Evolutionary conservation across 2,113 vertebrate species (phyloP), one percentile per base, ranked within the genome.

Genomic region (Verasper variegatus): DNA sequence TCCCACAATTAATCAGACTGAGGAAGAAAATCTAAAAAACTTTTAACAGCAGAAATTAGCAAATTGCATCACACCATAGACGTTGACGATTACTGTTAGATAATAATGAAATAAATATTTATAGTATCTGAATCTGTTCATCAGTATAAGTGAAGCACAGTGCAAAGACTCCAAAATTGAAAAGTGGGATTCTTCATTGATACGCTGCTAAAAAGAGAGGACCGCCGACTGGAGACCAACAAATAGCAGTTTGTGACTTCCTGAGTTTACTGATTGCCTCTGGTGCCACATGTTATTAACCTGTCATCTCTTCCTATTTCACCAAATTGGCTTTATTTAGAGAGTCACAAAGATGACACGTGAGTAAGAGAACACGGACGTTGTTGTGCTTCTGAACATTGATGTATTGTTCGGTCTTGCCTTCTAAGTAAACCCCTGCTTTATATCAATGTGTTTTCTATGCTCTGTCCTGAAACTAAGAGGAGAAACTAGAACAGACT

Each of bases 81-180:
- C 7, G 31, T 31, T 6, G 31, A 37, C 35, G 31, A 55, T 61
- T 21, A 56, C 65, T 5, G 62, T 61, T 24, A 27, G 31, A 86
- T 24, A 37, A 73, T 52, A 76, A 66, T 82, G 80, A 88, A 91
- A 71, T 82, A 83, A 88, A 91, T 72, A 89, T 58, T 31, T 18
- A 78, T 26, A 81, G 35, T 63, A 76, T 47, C 42, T 51, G 18
- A 40, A 65, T 69, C 0, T 62, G 27, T 55, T 64, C 17, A 15
- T 49, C 13, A 37, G 58, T 63, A 73, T 51, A 73, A 66, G 59
- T 40, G 14, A 80, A 81, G 78, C 47, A 79, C 78, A 83, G 84
- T 84, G 63, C 80, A 78, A 85, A 70, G 26, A 84, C 47, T n/a
- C 1, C 15, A 49, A 87, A 66, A 54, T 21, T 31, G 23, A 31